Conservation (phyloP, 92 coral and sea anemone species). For the Phymanthus crucifer region DNA sequence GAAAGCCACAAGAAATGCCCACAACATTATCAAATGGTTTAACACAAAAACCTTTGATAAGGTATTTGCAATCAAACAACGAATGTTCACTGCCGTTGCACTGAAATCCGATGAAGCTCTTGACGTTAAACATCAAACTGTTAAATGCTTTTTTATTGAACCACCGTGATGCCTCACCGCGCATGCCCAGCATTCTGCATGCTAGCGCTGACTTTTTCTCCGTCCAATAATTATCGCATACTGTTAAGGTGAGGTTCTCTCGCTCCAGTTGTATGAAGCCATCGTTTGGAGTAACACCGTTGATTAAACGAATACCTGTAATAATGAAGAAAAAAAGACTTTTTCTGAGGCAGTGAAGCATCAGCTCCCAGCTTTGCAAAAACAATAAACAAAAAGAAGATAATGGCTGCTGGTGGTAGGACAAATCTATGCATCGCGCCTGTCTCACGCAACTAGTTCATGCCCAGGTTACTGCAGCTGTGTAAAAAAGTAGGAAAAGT, state of each 20-base stretch:
- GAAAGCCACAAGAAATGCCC: not conserved
- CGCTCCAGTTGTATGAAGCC: not conserved
- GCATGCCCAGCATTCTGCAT: constrained; percentile 1
- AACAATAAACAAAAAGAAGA: too few relatives aligned
- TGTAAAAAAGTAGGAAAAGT: too few relatives aligned
- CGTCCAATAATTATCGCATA: not conserved
- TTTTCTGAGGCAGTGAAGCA: too few relatives aligned
- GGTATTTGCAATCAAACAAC: not conserved
- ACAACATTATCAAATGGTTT: not conserved
- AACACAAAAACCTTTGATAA: not conserved
- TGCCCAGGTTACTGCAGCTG: too few relatives aligned
- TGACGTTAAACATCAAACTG: too few relatives aligned
- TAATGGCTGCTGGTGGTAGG: too few relatives aligned
- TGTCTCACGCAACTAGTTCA: too few relatives aligned
- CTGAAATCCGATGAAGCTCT: not conserved
- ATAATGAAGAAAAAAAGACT: not conserved
- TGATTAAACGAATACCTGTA: not conserved
- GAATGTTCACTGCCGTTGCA: not conserved
- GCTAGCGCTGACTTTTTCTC: not conserved
- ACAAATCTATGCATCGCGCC: too few relatives aligned
- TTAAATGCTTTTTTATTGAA: not conserved
- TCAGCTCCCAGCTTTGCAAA: too few relatives aligned
- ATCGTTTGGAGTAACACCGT: not conserved
- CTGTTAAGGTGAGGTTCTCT: not conserved
- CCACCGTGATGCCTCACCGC: not conserved